Base-by-base conservation (phyloP, 2,888 invertebrate species). In the Drosophila atripex region DNA sequence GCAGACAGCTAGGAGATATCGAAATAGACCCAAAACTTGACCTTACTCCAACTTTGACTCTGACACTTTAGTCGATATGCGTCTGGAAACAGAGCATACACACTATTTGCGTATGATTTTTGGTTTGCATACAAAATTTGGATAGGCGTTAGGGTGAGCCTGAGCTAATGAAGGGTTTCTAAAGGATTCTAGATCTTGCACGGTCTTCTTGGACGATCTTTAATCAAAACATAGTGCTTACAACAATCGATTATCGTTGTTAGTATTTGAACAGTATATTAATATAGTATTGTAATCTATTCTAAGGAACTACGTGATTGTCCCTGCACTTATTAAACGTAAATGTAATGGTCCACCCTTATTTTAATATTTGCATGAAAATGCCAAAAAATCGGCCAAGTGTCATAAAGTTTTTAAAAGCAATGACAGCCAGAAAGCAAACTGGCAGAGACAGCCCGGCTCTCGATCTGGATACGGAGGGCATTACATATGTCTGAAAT, bases 401-500 rank as follows among this genome's bases (percentile, higher is more conserved):
- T 82, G 83, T 77, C 86, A 77, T 79, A 82, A 80, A 82, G 54
- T 73, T 73, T 68, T 73, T 58, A 71, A 72, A 72, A 72, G 58
- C 59, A 69, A 69, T 58, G 57, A 63, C 75, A 73, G 50, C 57
- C 60, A 43, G 30, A 51, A 30, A 51, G 43, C 46, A 41, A 73
- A 45, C 41, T 51, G 30, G 41, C 38, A 18, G 8, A 11, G 11
- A 12, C 14, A 35, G 35, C 28, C 18, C 16, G 38, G 63, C 43
- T 11, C 51, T 65, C 64, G 65, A 65, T 64, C 46, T 23, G n/a
- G 38, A 64, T 56, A 9, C 18, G 45, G 50, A 46, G 51, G 63
- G 63, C 53, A 52, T 63, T 52, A 63, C 45, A 64, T 46, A 43
- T 56, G 65, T 39, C 56, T 68, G 66, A 57, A 65, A 61, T 55